These are phyloP conservation scores for Nephotettix cincticeps DNA, from an alignment of 1,140 invertebrate genomes.

Conservation along the genomic window DNA sequence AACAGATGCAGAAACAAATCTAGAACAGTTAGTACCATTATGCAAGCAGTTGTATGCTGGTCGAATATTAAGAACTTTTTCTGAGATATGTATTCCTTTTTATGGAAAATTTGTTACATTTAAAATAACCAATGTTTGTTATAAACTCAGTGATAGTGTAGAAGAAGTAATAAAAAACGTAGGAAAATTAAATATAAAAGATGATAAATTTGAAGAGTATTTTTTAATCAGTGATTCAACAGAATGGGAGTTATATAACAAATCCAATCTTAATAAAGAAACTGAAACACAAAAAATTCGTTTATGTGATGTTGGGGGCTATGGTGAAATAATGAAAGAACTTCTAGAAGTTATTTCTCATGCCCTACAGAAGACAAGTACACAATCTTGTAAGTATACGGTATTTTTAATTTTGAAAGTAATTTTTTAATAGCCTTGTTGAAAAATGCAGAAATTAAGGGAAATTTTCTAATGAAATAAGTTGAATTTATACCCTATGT, in stretches of 20 bases:
- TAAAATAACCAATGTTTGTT: slow-evolving; percentile 27
- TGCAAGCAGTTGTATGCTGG: slow-evolving; percentile 10
- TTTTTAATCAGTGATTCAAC: slow-evolving; percentile 13
- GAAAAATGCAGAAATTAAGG: too few species aligned
- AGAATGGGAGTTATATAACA: slow-evolving; percentile 31
- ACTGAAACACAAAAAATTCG: slow-evolving; percentile 39
- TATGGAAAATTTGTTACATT: slow-evolving; percentile 31
- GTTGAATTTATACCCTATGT: not conserved
- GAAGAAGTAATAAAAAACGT: slow-evolving; percentile 1
- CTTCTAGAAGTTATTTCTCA: slow-evolving; percentile 56
- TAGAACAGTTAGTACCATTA: slow-evolving; percentile 3
- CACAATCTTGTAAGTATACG: slow-evolving; percentile 23
- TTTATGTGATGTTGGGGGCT: slow-evolving; percentile 56
- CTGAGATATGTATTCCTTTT: slow-evolving; percentile 26
- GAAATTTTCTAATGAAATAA: too few species aligned
- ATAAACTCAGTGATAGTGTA: not conserved
- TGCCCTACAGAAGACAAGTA: slow-evolving; percentile 51
- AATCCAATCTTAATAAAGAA: slow-evolving; percentile 42
- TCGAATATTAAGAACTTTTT: slow-evolving; percentile 16
- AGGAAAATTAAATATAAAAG: slow-evolving; percentile 26
- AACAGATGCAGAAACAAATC: not conserved
- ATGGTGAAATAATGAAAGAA: slow-evolving; percentile 57
- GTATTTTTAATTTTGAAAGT: too few species aligned
- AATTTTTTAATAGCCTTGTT: too few species aligned
- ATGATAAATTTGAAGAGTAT: not conserved